Conservation (phyloP, 2,888 invertebrate genomes). For the Phaonia tiefii region DNA sequence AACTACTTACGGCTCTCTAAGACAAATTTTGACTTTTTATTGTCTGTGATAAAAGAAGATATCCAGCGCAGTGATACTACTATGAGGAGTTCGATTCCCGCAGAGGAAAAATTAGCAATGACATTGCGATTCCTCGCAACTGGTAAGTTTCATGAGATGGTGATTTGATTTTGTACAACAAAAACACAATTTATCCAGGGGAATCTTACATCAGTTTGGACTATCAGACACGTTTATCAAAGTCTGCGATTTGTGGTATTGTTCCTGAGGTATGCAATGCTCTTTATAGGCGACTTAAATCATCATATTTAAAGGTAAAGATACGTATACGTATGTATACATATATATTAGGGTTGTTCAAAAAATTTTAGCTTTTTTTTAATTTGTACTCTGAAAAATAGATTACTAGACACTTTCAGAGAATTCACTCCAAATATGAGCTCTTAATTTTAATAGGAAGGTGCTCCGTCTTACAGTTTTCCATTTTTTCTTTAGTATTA, state of each 20-base stretch:
- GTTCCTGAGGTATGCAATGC: slow-evolving; percentile 12
- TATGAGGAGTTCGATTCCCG: not conserved
- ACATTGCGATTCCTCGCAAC: slow-evolving; percentile 14
- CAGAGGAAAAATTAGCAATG: no score
- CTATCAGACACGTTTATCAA: slow-evolving; percentile 23
- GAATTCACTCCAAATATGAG: no score
- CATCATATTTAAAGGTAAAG: slow-evolving; percentile 8
- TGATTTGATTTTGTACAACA: not conserved
- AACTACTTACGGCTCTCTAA: slow-evolving; percentile 15
- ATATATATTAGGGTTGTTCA: no score
- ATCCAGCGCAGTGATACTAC: slow-evolving; percentile 19
- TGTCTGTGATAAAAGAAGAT: slow-evolving; percentile 6
- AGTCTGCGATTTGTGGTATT: not conserved
- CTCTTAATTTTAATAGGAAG: no score
- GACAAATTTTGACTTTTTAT: slow-evolving; percentile 7
- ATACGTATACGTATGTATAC: no score
- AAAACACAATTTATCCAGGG: not conserved
- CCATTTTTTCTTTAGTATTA: no score
- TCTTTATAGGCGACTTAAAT: slow-evolving; percentile 3
- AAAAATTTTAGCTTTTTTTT: no score
- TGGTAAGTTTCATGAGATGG: slow-evolving; percentile 14
- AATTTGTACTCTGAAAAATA: no score
- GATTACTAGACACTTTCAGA: not conserved
- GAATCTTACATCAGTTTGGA: slow-evolving; percentile 20
- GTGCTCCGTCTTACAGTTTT: no score